These are phyloP conservation scores for Cantharis lateralis DNA, from an alignment of 2,888 invertebrate species.

Conservation along the genomic window DNA sequence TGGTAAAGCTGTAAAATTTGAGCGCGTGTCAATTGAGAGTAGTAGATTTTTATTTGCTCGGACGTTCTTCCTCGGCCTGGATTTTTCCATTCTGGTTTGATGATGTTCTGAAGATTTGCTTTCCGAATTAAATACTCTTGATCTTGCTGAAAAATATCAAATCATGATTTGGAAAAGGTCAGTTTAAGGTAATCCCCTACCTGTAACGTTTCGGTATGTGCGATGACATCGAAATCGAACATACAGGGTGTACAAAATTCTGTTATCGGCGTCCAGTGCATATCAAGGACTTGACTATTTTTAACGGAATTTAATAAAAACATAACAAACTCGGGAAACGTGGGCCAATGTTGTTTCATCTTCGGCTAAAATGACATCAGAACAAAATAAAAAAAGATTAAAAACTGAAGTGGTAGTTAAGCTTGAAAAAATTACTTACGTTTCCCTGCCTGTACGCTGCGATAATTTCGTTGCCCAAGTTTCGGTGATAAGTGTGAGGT, in stretches of 20 bases:
- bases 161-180: neutral
- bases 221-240: constrained; percentile 78
- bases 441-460: constrained; percentile 67
- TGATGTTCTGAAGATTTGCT: constrained; percentile 73
- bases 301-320: constrained; percentile 75
- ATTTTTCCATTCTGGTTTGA: constrained; percentile 84
- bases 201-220: constrained; percentile 82
- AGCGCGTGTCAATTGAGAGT: constrained; percentile 72
- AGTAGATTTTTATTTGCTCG: constrained; percentile 74
- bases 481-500: constrained; percentile 81
- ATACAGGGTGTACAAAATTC: constrained; percentile 86
- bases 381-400: too few relatives aligned
- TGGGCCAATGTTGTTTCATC: constrained; percentile 63
- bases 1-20: constrained; percentile 79
- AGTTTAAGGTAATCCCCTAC: constrained; percentile 55
- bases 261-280: constrained; percentile 87
- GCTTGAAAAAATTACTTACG: constrained; percentile 51
- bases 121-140: constrained; percentile 80
- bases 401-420: too few relatives aligned
- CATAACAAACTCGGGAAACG: constrained; percentile 80
- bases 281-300: constrained; percentile 70
- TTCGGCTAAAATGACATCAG: constrained; percentile 39
- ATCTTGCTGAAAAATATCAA: constrained; percentile 69
- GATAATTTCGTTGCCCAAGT: constrained; percentile 77
- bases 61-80: constrained; percentile 76